Evolutionary conservation across 2,888 invertebrate genomes (phyloP), one percentile per base, ranked within the genome.

Genomic region (Heliconius sara): DNA sequence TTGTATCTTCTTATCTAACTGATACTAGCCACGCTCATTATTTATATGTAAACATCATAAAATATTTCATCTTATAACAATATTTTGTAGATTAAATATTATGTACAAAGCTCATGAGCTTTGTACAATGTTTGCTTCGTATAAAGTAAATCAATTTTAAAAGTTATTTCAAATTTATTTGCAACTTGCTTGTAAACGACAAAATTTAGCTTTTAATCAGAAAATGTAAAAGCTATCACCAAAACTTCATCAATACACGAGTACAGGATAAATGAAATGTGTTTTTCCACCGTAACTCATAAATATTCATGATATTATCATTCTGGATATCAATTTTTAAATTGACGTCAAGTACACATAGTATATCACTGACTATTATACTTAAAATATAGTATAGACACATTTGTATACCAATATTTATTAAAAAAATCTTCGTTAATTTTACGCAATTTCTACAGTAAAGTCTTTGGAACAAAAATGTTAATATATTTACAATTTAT

Each of bases 231-330:
- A 16, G 16, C 70, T 7, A 43, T 70, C n/a, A 25, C 16, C 10
- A 16, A 70, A 70, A 43, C n/a, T 43, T n/a, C 13, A 57, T 73
- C 57, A 34, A 34, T n/a, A 66, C 34, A 34, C 34, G 34, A 34
- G 81, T 80, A 81, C 85, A 86, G 86, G 85, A 85, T 30, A 86
- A 88, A 87, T 84, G 79, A 89, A 90, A 91, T 89, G 89, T 90
- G 86, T 89, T 92, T 92, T 93, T 92, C 91, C 91, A 88, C 88
- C 83, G 85, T 82, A 85, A 85, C 91, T 91, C 91, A 93, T 93
- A 92, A 93, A 93, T 92, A 92, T 93, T 92, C 91, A 93, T 92
- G 89, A 88, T 89, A 87, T 52, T 88, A 87, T 89, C 88, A 87
- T 85, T 79, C 82, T 76, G 84, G 91, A 92, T 91, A 92, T 90